A percentile compares a stretch with the other conserved stretches of the same genome.
These are phyloP conservation scores for Seriola rivoliana DNA, from an alignment of 2,113 vertebrate species.

Conservation along the genomic window DNA sequence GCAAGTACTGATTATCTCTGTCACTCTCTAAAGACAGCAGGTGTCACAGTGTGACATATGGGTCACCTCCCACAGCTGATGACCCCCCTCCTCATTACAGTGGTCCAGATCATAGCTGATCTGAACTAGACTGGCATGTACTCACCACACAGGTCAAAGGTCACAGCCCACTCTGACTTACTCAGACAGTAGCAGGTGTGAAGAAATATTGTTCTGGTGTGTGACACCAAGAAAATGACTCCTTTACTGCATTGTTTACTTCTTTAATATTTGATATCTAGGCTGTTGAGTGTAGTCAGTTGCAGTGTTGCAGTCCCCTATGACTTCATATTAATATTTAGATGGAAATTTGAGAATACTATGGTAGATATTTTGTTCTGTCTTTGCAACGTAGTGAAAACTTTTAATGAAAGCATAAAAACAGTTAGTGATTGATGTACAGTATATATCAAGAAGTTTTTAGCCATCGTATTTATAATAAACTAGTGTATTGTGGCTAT, in stretches of 20 bases:
- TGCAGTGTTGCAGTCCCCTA: not conserved
- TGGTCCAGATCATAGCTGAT: constrained; percentile 24
- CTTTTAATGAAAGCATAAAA: not conserved
- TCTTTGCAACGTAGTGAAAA: not conserved
- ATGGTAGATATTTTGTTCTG: not conserved
- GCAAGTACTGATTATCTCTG: not conserved
- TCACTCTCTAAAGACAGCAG: constrained; percentile 65
- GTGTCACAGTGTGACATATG: constrained; percentile 57
- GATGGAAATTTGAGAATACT: not conserved
- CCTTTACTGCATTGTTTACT: not conserved
- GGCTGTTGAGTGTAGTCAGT: not conserved
- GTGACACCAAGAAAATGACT: constrained; percentile 16
- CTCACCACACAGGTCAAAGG: constrained; percentile 49
- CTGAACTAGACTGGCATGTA: not conserved
- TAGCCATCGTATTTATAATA: no score
- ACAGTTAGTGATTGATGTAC: not conserved
- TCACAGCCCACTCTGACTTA: constrained; percentile 35
- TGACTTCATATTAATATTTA: not conserved
- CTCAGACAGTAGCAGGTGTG: constrained; percentile 73
- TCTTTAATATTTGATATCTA: not conserved
- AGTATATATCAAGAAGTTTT: not conserved
- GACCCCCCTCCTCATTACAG: constrained; percentile 70
- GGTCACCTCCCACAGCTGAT: constrained; percentile 43
- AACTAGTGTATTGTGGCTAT: no score
- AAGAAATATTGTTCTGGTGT: constrained; percentile 16